Conservation (phyloP, 2,888 invertebrate species). For the Erynnis tages region DNA sequence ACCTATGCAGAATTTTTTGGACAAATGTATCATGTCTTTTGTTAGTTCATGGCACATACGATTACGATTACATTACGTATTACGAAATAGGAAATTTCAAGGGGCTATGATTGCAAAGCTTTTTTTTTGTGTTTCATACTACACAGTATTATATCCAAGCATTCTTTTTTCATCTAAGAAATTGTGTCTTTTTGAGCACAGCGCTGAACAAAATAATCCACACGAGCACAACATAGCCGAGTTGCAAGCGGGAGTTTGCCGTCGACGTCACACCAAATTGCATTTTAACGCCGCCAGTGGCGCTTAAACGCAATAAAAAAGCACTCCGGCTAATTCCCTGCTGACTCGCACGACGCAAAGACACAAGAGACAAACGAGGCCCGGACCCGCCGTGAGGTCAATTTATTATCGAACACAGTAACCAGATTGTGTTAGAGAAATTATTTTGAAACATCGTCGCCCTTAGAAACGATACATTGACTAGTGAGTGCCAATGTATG, state of each 20-base stretch:
- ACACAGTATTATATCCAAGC: too few species aligned
- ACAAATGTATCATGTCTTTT: too few species aligned
- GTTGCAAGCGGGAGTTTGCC: conserved; percentile 13
- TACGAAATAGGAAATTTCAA: too few species aligned
- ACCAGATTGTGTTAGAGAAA: conserved; percentile 28
- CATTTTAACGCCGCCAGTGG: conserved; percentile 46
- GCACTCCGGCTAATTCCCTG: conserved; percentile 64
- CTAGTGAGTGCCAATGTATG: too few species aligned
- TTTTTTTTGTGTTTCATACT: too few species aligned
- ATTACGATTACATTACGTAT: too few species aligned
- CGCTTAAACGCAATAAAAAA: conserved; percentile 65
- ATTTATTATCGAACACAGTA: conserved; percentile 35
- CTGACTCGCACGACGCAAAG: conserved; percentile 41
- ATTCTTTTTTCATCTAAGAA: too few species aligned
- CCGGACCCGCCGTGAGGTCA: conserved; percentile 40
- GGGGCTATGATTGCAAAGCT: too few species aligned
- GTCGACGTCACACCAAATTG: conserved; percentile 42
- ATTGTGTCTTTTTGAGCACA: too few species aligned
- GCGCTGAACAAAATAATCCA: conserved; percentile 13
- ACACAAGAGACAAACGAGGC: conserved; percentile 36
- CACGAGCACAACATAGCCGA: conserved; percentile 26
- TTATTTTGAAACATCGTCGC: background rate
- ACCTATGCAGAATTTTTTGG: too few species aligned
- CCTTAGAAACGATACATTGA: too few species aligned
- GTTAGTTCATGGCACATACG: too few species aligned